Conservation (phyloP, 2,888 invertebrate genomes). For the Pasiphila rectangulata region DNA sequence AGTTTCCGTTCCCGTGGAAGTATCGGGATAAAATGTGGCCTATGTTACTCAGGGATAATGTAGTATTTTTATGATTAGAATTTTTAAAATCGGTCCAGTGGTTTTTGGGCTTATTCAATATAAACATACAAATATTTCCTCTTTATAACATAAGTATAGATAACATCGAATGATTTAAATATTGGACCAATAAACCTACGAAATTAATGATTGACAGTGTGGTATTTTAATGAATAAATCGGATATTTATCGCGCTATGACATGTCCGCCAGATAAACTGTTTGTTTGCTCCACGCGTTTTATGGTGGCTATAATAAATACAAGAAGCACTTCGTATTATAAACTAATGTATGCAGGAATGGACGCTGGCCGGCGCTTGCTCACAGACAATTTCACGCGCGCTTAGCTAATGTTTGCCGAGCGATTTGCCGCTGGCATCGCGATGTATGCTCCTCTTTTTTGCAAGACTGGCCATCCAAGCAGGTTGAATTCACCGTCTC, state of each 20-base stretch:
- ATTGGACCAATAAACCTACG: slow-evolving; percentile 1
- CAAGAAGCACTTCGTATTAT: slow-evolving; percentile 44
- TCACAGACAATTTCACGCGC: slow-evolving; percentile 71
- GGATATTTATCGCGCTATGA: slow-evolving; percentile 30
- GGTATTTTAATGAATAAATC: slow-evolving; percentile 28
- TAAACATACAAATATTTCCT: no score
- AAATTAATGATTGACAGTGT: slow-evolving; percentile 17
- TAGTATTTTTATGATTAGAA: no score
- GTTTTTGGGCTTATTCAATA: no score
- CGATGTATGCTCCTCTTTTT: slow-evolving; percentile 46
- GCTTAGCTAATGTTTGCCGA: slow-evolving; percentile 72
- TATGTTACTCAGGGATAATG: no score
- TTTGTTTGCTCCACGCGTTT: slow-evolving; percentile 36
- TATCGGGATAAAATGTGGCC: no score
- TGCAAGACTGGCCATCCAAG: slow-evolving; percentile 39
- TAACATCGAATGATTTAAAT: neutral
- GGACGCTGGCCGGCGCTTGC: slow-evolving; percentile 44
- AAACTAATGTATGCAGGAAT: slow-evolving; percentile 55
- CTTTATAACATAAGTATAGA: no score
- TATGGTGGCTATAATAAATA: slow-evolving; percentile 42
- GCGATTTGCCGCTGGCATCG: slow-evolving; percentile 63
- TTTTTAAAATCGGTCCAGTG: no score
- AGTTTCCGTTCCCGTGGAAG: no score
- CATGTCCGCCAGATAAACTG: slow-evolving; percentile 33
- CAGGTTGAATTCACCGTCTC: slow-evolving; percentile 23